Conservation (phyloP, 1,140 invertebrate species). For the Sogatella furcifera region DNA sequence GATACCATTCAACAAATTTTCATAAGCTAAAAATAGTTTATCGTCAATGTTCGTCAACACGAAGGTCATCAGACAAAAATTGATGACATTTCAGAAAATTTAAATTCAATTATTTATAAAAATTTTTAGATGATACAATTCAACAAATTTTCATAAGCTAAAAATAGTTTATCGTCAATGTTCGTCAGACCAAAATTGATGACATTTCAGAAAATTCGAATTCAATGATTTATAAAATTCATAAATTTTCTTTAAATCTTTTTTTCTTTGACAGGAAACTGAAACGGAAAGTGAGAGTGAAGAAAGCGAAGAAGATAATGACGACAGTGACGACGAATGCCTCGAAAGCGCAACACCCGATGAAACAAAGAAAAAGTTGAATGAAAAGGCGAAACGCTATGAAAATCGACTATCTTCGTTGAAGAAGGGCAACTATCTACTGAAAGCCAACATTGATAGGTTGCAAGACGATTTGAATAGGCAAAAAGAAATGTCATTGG, state of each 20-base stretch:
- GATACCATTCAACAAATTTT: too few relatives aligned
- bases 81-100: too few relatives aligned
- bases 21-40: too few relatives aligned
- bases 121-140: too few relatives aligned
- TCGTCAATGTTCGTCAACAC: too few relatives aligned
- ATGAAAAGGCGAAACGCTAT: constrained; percentile 42
- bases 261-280: constrained; percentile 30
- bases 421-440: constrained; percentile 74
- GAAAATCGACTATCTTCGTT: constrained; percentile 63
- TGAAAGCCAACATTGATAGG: constrained; percentile 74
- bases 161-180: too few relatives aligned
- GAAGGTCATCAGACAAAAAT: too few relatives aligned
- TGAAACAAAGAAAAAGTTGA: constrained; percentile 50
- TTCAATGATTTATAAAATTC: too few relatives aligned
- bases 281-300: constrained; percentile 46
- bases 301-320: constrained; percentile 17
- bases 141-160: too few relatives aligned
- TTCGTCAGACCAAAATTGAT: too few relatives aligned
- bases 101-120: too few relatives aligned
- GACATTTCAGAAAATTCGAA: too few relatives aligned
- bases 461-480: constrained; percentile 73
- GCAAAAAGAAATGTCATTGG: constrained; percentile 62
- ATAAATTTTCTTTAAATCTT: not conserved
- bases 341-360: constrained; percentile 48
- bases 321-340: constrained; percentile 50